These are phyloP conservation scores for Drosophila ananassae DNA, from an alignment of 1,140 invertebrate species.

Conservation along the genomic window DNA sequence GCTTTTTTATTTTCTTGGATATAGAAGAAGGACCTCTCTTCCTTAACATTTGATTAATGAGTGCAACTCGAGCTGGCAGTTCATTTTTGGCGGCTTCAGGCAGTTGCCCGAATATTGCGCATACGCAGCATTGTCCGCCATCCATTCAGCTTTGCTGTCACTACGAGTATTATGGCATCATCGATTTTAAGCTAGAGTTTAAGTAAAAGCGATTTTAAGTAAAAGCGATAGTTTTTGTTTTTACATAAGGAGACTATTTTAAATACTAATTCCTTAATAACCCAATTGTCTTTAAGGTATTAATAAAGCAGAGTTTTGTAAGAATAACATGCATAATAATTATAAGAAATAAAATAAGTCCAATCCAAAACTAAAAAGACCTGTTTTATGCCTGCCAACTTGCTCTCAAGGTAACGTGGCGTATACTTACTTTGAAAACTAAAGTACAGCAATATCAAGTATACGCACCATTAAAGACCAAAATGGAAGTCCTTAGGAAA, in stretches of 20 bases:
- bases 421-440: neutral
- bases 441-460: neutral
- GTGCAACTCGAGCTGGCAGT: slow-evolving; percentile 68
- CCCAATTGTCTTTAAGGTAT: neutral
- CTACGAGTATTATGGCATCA: slow-evolving; percentile 39
- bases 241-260: neutral
- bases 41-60: slow-evolving; percentile 79
- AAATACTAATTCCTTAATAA: no score
- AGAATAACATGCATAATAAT: no score
- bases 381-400: no score
- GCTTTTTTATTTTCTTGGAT: slow-evolving; percentile 13
- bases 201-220: neutral
- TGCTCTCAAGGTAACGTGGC: neutral
- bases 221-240: neutral
- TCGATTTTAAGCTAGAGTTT: slow-evolving; percentile 13
- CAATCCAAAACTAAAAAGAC: no score
- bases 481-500: neutral
- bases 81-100: slow-evolving; percentile 64
- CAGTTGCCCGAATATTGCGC: slow-evolving; percentile 63
- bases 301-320: no score
- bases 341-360: no score
- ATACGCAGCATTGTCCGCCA: slow-evolving; percentile 53
- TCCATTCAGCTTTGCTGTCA: slow-evolving; percentile 11
- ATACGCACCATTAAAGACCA: slow-evolving; percentile 4
- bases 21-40: slow-evolving; percentile 49